Conservation (phyloP, 2,797 vertebrate species). For the Xenopus petersii region DNA sequence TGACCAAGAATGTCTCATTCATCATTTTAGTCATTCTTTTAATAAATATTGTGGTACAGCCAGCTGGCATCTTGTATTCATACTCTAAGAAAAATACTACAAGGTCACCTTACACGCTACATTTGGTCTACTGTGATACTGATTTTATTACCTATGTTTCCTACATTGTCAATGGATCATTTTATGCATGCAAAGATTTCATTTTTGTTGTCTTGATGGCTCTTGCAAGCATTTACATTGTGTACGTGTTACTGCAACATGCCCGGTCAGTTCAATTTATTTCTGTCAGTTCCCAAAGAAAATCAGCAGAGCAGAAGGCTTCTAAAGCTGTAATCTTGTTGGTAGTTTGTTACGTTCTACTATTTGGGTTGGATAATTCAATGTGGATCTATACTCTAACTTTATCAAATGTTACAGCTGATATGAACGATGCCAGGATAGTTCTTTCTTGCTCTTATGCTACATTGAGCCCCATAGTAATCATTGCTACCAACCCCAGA, state of each 20-base stretch:
- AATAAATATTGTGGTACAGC: constrained; percentile 2
- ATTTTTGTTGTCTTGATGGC: constrained; percentile 69
- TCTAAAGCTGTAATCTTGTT: constrained; percentile 56
- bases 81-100: not conserved
- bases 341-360: constrained; percentile 15
- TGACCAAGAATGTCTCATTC: not conserved
- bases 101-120: not conserved
- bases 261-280: constrained; percentile 1
- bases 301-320: too few relatives aligned
- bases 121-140: constrained; percentile 5
- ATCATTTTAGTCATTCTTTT: constrained; percentile 4
- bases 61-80: not conserved
- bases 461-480: constrained; percentile 22
- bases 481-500: too few relatives aligned
- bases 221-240: constrained; percentile 66
- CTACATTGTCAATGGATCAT: constrained; percentile 1
- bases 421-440: constrained; percentile 22
- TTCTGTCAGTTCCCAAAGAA: constrained; percentile 8
- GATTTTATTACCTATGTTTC: constrained; percentile 7
- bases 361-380: constrained; percentile 33
- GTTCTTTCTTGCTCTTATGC: constrained; percentile 32
- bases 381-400: constrained; percentile 42
- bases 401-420: constrained; percentile 9
- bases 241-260: constrained; percentile 7
- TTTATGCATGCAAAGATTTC: not conserved